Evolutionary conservation across 2,113 vertebrate genomes (phyloP).

Genomic region (Siphamia tubifer): DNA sequence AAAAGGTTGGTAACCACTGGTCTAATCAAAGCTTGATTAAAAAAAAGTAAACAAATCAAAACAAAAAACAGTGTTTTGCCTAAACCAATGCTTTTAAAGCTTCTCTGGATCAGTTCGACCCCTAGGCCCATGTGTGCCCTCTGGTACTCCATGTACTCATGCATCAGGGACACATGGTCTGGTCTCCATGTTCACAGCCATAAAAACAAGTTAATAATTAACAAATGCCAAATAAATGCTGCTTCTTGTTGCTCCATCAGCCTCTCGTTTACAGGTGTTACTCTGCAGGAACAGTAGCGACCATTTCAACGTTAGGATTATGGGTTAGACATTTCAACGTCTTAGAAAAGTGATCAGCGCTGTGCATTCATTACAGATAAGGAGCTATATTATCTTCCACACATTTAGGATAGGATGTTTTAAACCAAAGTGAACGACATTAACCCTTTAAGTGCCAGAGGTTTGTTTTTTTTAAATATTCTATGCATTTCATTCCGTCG

Average conservation of each 20-base stretch:
- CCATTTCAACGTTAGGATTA: too few species aligned
- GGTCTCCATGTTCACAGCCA: conserved; percentile 70
- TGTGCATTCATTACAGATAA: too few species aligned
- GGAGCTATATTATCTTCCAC: not conserved
- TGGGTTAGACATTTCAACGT: too few species aligned
- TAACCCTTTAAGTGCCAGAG: too few species aligned
- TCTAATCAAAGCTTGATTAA: not conserved
- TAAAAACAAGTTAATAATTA: conserved; percentile 82
- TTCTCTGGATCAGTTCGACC: conserved; percentile 23
- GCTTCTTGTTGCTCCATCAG: conserved; percentile 24
- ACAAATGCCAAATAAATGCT: conserved; percentile 72
- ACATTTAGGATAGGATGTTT: not conserved
- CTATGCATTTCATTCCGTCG: too few species aligned
- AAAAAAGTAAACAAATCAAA: too few species aligned
- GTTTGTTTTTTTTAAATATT: too few species aligned
- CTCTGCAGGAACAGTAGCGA: too few species aligned
- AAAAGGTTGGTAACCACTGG: too few species aligned
- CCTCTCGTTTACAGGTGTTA: conserved; percentile 15
- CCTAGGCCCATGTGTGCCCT: conserved; percentile 52
- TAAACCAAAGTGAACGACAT: not conserved
- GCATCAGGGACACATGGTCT: conserved; percentile 70
- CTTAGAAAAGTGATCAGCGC: too few species aligned
- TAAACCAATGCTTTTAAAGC: conserved; percentile 46
- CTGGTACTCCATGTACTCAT: conserved; percentile 71
- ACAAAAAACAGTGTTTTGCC: too few species aligned